A percentile compares a stretch with the other conserved stretches of the same genome.
These are phyloP conservation scores for Eupristina koningsbergeri DNA, from an alignment of 1,140 invertebrate genomes.

Conservation along the genomic window DNA sequence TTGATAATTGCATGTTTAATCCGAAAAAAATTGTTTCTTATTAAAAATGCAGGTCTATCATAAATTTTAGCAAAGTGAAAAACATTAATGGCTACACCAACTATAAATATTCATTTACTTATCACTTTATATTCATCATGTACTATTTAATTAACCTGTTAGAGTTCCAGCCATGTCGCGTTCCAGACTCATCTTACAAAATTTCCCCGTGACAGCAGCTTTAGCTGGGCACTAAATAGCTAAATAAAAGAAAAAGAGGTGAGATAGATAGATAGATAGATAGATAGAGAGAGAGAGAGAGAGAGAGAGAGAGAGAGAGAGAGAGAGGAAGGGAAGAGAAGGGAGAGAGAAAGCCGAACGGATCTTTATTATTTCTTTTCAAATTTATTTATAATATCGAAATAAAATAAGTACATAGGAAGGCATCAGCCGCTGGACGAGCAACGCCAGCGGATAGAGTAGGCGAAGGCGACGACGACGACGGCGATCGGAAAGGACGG, in stretches of 20 bases:
- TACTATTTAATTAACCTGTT: constrained; percentile 26
- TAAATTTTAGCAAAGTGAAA: constrained; percentile 12
- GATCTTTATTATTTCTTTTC: constrained; percentile 25
- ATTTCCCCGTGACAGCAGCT: constrained; percentile 4
- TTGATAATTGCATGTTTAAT: constrained; percentile 9
- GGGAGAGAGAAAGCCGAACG: background rate
- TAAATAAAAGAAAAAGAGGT: background rate
- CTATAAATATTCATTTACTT: constrained; percentile 22
- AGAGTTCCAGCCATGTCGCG: background rate
- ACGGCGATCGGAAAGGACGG: constrained; percentile 49
- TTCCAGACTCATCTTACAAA: background rate
- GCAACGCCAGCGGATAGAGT: constrained; percentile 46
- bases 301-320: background rate
- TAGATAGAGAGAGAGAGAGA: background rate
- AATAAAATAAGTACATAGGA: constrained; percentile 52
- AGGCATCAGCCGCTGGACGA: constrained; percentile 40
- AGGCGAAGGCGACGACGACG: constrained; percentile 31
- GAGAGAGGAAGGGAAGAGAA: background rate
- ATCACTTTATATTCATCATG: constrained; percentile 26
- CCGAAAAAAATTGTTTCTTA: background rate
- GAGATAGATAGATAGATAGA: too few relatives aligned
- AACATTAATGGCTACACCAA: constrained; percentile 9
- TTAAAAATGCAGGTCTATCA: constrained; percentile 3
- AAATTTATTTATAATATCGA: constrained; percentile 41
- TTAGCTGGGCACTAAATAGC: background rate